Percentiles rank a stretch among this genome's conserved stretches.
Conservation (phyloP, 2,113 vertebrate species). For the Perca fluviatilis region DNA sequence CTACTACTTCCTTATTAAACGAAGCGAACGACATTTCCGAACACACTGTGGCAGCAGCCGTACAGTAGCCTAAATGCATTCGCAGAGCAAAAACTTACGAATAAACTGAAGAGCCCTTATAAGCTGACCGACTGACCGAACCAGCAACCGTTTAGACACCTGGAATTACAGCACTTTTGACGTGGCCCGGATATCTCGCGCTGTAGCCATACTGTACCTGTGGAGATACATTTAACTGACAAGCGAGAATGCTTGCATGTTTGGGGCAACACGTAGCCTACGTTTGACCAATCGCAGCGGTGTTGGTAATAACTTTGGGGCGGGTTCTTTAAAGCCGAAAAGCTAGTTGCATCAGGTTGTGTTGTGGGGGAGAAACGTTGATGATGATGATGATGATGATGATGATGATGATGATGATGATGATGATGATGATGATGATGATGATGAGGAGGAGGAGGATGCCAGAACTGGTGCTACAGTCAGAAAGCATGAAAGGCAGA, state of each 20-base stretch:
- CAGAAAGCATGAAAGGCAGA: conserved; percentile 28
- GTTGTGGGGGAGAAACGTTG: background rate
- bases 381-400: too few relatives aligned
- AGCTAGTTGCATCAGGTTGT: conserved; percentile 49
- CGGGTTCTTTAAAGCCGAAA: background rate
- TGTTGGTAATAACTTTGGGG: background rate
- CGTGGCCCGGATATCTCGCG: background rate
- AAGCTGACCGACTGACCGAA: background rate
- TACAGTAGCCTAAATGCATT: background rate
- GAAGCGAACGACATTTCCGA: background rate
- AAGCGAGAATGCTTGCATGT: rapidly evolving
- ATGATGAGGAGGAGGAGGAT: too few relatives aligned
- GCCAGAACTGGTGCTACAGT: background rate
- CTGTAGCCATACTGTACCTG: background rate
- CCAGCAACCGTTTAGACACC: background rate
- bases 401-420: too few relatives aligned
- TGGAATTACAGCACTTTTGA: conserved; percentile 8
- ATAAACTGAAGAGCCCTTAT: background rate
- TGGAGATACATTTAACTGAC: conserved; percentile 7
- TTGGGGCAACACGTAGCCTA: rapidly evolving
- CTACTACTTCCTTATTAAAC: conserved; percentile 42
- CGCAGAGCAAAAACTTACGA: conserved; percentile 12
- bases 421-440: too few relatives aligned
- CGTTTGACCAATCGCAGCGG: conserved; percentile 47
- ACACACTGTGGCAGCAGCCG: background rate